Base-by-base conservation (phyloP, 2,888 invertebrate genomes). In the Vesta saturnalis region DNA sequence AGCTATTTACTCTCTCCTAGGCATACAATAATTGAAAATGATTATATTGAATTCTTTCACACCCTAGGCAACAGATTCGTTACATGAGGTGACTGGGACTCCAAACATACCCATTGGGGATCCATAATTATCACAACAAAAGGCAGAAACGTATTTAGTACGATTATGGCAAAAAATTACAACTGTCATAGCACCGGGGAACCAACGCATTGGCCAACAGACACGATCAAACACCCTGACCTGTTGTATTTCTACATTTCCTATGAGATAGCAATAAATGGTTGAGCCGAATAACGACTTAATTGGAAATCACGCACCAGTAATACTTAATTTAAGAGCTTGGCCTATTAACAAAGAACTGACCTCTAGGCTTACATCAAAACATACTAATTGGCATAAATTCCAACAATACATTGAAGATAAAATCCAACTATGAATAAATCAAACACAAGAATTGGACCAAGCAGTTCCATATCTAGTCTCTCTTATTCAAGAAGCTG, bases 131-230 rank as follows among this genome's bases (percentile, higher is more conserved):
- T 30, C 10, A 30, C 30, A 30, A 30, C 30, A n/a, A 10, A 30
- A 30, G 30, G 30, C 30, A 30, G 30, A 30, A 30, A 30, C 10
- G 6, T 30, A 30, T 10, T 30, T 30, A 30, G 30, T 6, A 10
- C 30, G 10, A 30, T 30, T 6, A 30, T 30, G 30, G 10, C 30
- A 30, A 30, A 30, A 6, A 30, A 30, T 30, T 30, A 30, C 30
- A 30, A 30, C 30, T 30, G 30, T 10, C 30, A 30, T 10, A 30
- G 30, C 15, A 59, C 59, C 8, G 59, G 59, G 16, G 15, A 30
- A 16, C 59, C 59, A 12, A 59, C 59, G 6, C 43, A 59, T 15
- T 59, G 57, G 57, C 59, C 46, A 59, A 59, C 46, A 12, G 43
- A 59, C 15, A 4, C 57, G 2, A 4, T 8, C 6, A 57, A 30